These are phyloP conservation scores for Kradibia gibbosae DNA, from an alignment of 1,140 invertebrate genomes.

Conservation along the genomic window DNA sequence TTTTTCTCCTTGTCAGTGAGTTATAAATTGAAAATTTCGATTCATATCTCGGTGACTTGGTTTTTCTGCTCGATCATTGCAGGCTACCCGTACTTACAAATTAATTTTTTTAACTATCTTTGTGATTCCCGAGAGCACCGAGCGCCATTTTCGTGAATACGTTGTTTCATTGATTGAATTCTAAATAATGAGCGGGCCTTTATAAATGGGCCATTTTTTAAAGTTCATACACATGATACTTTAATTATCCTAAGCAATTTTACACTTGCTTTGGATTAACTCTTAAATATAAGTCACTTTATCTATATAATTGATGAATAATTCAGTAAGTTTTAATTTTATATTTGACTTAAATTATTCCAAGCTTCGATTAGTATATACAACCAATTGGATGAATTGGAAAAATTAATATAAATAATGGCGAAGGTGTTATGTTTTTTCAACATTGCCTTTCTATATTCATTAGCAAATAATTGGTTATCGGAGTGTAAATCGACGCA, in stretches of 20 bases:
- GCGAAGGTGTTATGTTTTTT: neutral
- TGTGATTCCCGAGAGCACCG: neutral
- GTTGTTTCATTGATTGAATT: neutral
- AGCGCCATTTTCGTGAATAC: neutral
- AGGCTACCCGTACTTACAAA: neutral
- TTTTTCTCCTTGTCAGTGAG: slow-evolving; percentile 8
- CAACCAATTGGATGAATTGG: too few species aligned
- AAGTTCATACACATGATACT: neutral
- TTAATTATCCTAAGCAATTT: too few species aligned
- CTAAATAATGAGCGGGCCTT: neutral
- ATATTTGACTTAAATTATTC: too few species aligned
- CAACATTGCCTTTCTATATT: neutral
- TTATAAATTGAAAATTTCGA: slow-evolving; percentile 21
- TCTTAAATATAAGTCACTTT: too few species aligned
- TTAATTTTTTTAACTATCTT: neutral
- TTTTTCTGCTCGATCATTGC: neutral
- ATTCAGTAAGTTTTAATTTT: too few species aligned
- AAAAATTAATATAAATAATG: too few species aligned
- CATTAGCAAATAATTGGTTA: neutral
- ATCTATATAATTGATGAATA: too few species aligned
- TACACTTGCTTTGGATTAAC: too few species aligned
- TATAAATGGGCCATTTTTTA: neutral
- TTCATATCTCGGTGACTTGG: neutral
- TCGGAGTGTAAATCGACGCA: neutral
- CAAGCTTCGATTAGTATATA: too few species aligned